phyloP scores from a whole-genome alignment of 92 coral and sea anemone genomes.

The Desmophyllum pertusum region DNA sequence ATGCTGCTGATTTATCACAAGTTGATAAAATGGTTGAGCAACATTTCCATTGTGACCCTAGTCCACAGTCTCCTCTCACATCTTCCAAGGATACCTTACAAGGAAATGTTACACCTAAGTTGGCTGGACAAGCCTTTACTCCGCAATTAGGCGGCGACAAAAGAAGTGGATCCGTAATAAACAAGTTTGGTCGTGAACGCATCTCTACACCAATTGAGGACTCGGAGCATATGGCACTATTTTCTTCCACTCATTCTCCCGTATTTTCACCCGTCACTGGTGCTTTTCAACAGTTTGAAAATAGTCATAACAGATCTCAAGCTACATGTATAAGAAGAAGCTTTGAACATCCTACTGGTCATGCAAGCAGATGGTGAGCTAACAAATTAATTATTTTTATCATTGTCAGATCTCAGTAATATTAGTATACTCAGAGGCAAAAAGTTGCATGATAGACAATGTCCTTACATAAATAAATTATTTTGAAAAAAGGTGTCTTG shows the following conservation, averaged over 20 bases:
- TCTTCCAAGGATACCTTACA: slow-evolving; percentile 6
- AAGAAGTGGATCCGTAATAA: neutral
- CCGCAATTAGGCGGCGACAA: slow-evolving; percentile 8
- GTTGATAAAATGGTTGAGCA: slow-evolving; percentile 80
- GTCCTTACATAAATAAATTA: too few relatives aligned
- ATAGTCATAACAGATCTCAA: neutral
- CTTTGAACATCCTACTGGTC: slow-evolving; percentile 15
- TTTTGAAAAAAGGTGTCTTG: too few relatives aligned
- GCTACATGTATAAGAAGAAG: slow-evolving; percentile 5
- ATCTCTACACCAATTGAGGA: slow-evolving; percentile 92
- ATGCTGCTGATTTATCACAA: slow-evolving; percentile 84
- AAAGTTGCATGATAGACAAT: too few relatives aligned
- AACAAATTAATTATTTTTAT: too few relatives aligned
- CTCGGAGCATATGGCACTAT: slow-evolving; percentile 52
- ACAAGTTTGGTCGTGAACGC: slow-evolving; percentile 54
- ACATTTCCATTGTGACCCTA: slow-evolving; percentile 41
- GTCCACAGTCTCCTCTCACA: slow-evolving; percentile 16
- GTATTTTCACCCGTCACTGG: slow-evolving; percentile 78
- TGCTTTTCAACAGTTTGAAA: slow-evolving; percentile 34
- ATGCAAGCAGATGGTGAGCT: slow-evolving; percentile 7
- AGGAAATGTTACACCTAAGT: slow-evolving; percentile 9
- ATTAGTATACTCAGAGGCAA: too few relatives aligned
- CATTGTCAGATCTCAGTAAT: neutral
- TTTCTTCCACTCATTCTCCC: slow-evolving; percentile 70
- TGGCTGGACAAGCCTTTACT: neutral